Conservation (phyloP, 2,888 invertebrate species). For the Amitus sp. region DNA sequence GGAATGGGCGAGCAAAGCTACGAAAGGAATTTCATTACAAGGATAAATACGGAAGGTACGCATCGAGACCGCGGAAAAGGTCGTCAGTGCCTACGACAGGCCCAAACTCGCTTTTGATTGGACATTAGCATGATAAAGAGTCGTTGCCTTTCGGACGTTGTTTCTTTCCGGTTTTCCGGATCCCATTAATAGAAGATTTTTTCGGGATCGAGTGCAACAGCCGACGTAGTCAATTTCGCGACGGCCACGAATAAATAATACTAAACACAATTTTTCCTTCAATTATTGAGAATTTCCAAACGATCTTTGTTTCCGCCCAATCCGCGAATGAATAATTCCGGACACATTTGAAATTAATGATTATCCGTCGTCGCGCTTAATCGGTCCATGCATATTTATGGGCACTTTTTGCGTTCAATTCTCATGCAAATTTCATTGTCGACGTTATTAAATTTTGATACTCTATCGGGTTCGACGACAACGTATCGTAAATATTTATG, state of each 20-base stretch:
- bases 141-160: not conserved
- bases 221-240: constrained; percentile 3
- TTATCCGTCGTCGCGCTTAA: not conserved
- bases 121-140: constrained; percentile 56
- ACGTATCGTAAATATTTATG: too few species aligned
- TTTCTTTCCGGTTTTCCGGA: constrained; percentile 3
- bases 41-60: constrained; percentile 45
- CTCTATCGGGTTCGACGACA: not conserved
- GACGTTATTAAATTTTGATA: not conserved
- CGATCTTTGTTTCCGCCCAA: not conserved
- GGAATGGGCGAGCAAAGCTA: constrained; percentile 12
- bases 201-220: too few species aligned
- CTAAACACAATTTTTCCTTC: not conserved
- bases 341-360: not conserved
- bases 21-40: constrained; percentile 48
- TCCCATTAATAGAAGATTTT: constrained; percentile 3
- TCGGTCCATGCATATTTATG: not conserved
- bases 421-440: not conserved
- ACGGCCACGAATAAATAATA: too few species aligned
- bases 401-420: not conserved
- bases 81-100: constrained; percentile 21
- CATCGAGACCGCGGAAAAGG: constrained; percentile 22
- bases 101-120: constrained; percentile 45
- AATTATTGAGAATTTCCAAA: not conserved
- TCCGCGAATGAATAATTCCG: not conserved